Base-by-base conservation (phyloP, 2,797 vertebrate genomes). In the Sylvilagus floridanus region DNA sequence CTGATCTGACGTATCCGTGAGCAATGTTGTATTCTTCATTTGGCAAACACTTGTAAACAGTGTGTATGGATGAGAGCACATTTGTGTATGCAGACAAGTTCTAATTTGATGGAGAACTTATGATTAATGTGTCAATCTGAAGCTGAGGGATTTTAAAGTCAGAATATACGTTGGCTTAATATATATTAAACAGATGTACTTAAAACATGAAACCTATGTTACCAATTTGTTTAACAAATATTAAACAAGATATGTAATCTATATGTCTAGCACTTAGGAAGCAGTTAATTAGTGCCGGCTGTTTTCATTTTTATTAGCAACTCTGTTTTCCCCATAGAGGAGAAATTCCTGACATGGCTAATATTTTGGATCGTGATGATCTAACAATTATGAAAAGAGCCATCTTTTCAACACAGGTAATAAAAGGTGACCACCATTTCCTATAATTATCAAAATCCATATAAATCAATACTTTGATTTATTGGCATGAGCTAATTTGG, bases 301-400 rank as follows among this genome's bases (percentile, higher is more conserved):
- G 5, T 75, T 69, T 85, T 94, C 78, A 52, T 42, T 93, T 69
- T 93, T 52, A 57, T 87, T 84, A 35, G 81, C 90, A 84, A 96
- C 12, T 57, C 37, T 63, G 28, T 97, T 98, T 95, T 94, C 32
- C 97, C 92, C 65, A 89, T 98, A 99, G 99, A 98, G 99, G 99
- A 91, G 98, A 99, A 97, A 99, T 99, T 95, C 99, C 99, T 54
- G 99, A 99, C 93, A 98, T 99, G 98, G 99, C 98, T 97, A 98
- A 98, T 95, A 99, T 99, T 90, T 98, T 99, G 97, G 99, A 99
- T 97, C 98, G 99, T 83, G 99, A 99, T 94, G 99, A 99, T 97
- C 96, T 99, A 97, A 99, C 99, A 60, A 98, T 99, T 66, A 99
- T 99, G 99, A 99, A 99, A 98, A 99, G 99, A 97, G 99, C 99